These are phyloP conservation scores for Melanotaenia pygmaea DNA, from an alignment of 2,797 vertebrate genomes.

Conservation along the genomic window DNA sequence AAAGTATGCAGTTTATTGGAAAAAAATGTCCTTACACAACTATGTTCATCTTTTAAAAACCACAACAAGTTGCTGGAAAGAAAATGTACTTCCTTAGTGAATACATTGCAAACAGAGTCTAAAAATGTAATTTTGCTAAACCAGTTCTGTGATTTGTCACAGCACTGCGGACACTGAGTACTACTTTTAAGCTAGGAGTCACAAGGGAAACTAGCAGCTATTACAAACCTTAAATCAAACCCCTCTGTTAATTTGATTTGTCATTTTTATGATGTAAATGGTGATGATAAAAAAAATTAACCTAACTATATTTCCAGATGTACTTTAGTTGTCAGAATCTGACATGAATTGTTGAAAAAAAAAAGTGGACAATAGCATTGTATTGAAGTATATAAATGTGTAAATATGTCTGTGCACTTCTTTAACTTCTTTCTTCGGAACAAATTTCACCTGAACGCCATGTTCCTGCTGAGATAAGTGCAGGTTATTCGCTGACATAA, in stretches of 20 bases:
- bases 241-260: slow-evolving; percentile 49
- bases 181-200: slow-evolving; percentile 50
- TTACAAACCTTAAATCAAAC: slow-evolving; percentile 57
- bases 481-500: slow-evolving; percentile 27
- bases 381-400: not conserved
- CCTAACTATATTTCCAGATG: slow-evolving; percentile 11
- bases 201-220: slow-evolving; percentile 46
- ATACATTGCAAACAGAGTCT: slow-evolving; percentile 6
- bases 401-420: not conserved
- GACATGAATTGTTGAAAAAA: slow-evolving; percentile 7
- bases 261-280: slow-evolving; percentile 38
- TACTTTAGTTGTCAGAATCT: slow-evolving; percentile 44
- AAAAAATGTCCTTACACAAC: not conserved
- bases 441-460: slow-evolving; percentile 10
- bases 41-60: not conserved
- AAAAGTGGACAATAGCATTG: not conserved
- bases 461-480: slow-evolving; percentile 47
- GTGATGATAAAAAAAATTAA: slow-evolving; percentile 26
- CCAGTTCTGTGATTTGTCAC: slow-evolving; percentile 38
- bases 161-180: slow-evolving; percentile 56
- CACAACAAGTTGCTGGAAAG: not conserved
- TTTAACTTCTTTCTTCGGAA: slow-evolving; percentile 5
- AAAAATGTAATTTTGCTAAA: slow-evolving; percentile 58
- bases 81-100: not conserved
- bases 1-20: not conserved